phyloP scores from a whole-genome alignment of 2,888 invertebrate species.

The Blera fallax region DNA sequence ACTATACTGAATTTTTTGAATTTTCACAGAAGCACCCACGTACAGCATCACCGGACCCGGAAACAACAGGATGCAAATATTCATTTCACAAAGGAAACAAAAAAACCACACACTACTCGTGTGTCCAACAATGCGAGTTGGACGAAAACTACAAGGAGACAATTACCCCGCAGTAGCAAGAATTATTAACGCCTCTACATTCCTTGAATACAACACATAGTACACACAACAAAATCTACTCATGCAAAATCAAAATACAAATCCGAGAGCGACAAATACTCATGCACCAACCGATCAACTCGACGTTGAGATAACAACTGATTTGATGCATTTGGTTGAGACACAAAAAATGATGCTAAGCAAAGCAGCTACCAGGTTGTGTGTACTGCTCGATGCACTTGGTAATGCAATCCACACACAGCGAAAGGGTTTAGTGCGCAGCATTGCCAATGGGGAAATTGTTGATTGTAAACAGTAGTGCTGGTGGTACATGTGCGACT shows the following conservation, averaged over 20 bases:
- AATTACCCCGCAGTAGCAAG: neutral
- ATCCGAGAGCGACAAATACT: slow-evolving; percentile 24
- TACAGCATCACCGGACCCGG: slow-evolving; percentile 30
- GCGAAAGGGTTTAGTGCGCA: slow-evolving; percentile 60
- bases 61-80: slow-evolving; percentile 49
- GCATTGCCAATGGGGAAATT: slow-evolving; percentile 60
- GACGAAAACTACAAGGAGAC: slow-evolving; percentile 1
- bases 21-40: slow-evolving; percentile 43
- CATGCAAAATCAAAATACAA: slow-evolving; percentile 45
- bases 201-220: slow-evolving; percentile 39
- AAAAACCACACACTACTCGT: slow-evolving; percentile 17
- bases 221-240: slow-evolving; percentile 48
- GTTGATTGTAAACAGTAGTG: slow-evolving; percentile 48
- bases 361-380: slow-evolving; percentile 33
- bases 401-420: slow-evolving; percentile 59
- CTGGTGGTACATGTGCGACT: slow-evolving; percentile 43
- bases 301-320: slow-evolving; percentile 75
- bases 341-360: slow-evolving; percentile 71
- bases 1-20: slow-evolving; percentile 6
- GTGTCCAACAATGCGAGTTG: slow-evolving; percentile 15
- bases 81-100: slow-evolving; percentile 58
- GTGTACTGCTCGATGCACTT: slow-evolving; percentile 42
- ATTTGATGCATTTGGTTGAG: slow-evolving; percentile 68
- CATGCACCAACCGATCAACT: slow-evolving; percentile 66
- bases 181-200: slow-evolving; percentile 40